Percentiles rank a stretch among this genome's conserved stretches.
Evolutionary conservation across 2,888 invertebrate species (phyloP).

Genomic region (Drosophila mercatorum): DNA sequence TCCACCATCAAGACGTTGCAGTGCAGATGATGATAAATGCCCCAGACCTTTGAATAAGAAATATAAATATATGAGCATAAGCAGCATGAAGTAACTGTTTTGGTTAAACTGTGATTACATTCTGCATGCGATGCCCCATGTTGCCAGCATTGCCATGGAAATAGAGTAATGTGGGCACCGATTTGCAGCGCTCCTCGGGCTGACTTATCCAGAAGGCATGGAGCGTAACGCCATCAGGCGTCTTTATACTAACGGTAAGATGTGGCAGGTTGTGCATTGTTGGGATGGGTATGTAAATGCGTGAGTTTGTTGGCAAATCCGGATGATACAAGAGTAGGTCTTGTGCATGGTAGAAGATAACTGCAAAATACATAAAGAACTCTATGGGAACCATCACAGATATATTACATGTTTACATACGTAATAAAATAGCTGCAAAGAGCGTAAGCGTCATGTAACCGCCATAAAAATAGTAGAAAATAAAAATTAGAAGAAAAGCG

Average conservation of each 20-base stretch:
- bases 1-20: constrained; percentile 97
- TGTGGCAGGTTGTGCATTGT: constrained; percentile 93
- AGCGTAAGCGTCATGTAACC: constrained; percentile 89
- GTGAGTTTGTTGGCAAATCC: constrained; percentile 94
- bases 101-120: constrained; percentile 85
- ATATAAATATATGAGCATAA: neutral
- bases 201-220: constrained; percentile 94
- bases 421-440: constrained; percentile 89
- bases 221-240: constrained; percentile 90
- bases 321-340: constrained; percentile 95
- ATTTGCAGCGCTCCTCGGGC: constrained; percentile 87
- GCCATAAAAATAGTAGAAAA: constrained; percentile 94
- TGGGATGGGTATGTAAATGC: constrained; percentile 94
- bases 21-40: constrained; percentile 91
- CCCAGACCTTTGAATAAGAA: constrained; percentile 86
- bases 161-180: constrained; percentile 93
- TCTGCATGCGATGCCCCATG: constrained; percentile 96
- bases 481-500: constrained; percentile 89
- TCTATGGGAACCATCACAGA: neutral
- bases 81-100: neutral
- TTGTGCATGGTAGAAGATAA: constrained; percentile 93
- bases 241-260: constrained; percentile 92
- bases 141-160: constrained; percentile 99
- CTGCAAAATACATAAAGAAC: constrained; percentile 85
- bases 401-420: constrained; percentile 85